Base-by-base conservation (phyloP, 2,113 vertebrate genomes). In the Oncorhynchus keta region DNA sequence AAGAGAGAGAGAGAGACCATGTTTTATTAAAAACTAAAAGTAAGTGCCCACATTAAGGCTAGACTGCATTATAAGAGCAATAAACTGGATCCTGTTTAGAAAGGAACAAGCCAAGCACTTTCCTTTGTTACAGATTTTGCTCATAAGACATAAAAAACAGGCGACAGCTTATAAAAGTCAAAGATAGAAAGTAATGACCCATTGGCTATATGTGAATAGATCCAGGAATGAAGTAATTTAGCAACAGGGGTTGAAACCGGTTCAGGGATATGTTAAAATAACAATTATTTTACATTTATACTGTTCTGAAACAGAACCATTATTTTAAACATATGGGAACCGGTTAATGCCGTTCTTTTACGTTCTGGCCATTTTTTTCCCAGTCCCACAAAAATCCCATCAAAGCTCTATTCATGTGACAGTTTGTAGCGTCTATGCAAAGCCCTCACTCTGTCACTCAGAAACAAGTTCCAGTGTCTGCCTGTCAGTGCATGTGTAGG, bases 51-150 rank as follows among this genome's bases (percentile, higher is more conserved):
- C 57, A 78, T 69, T 71, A 35, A 80, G 75, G 11, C 61, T 22
- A 55, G 51, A 22, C 3, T 20, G 3, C 11, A 13, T 22, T 22
- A 62, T 24, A n/a, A 18, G 20, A 12, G 35, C n/a, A 35, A 70
- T 67, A 68, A 13, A 24, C 35, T n/a, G 32, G n/a, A n/a, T 3
- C 79, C n/a, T 5, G 28, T 70, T 76, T 51, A 66, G 30, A 81
- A 83, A 83, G 83, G 72, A 35, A 64, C 85, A 71, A 39, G 1
- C 49, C 79, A 78, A 86, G 82, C 78, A 67, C 61, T 14, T 83
- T 57, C 70, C 32, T 86, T 78, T 81, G n/a, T 78, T 55, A 13
- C 24, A 18, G 16, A 30, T 51, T 81, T 70, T 83, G 81, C 82
- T 81, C 8, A 26, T 57, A 72, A 72, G 70, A 83, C 72, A 79